Conservation (phyloP, 2,797 vertebrate genomes). For the Rhodeus uyekii region DNA sequence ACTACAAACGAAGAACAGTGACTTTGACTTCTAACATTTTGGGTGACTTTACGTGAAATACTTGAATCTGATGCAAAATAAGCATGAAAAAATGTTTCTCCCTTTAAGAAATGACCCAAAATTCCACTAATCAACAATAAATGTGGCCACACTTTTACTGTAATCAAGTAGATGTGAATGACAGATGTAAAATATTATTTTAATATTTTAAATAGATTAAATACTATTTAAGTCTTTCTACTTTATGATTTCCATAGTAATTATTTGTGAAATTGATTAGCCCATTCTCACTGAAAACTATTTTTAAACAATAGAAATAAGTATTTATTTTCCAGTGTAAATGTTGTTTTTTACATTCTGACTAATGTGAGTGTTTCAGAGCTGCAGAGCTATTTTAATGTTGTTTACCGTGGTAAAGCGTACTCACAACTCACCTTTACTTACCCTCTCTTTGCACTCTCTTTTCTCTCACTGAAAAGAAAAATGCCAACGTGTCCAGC, state of each 20-base stretch:
- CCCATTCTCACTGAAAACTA: not conserved
- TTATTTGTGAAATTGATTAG: not conserved
- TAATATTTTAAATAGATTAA: not conserved
- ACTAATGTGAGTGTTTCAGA: not conserved
- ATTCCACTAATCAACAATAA: no score
- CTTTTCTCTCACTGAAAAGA: conserved; percentile 45
- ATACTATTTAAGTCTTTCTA: not conserved
- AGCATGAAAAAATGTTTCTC: no score
- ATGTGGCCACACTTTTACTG: not conserved
- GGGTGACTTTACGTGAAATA: no score
- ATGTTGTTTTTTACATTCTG: not conserved
- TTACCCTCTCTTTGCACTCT: conserved; percentile 20
- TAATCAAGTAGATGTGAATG: not conserved
- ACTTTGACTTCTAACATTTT: no score
- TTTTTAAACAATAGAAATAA: not conserved
- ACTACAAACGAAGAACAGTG: no score
- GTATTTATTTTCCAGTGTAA: not conserved
- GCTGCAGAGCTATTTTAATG: not conserved
- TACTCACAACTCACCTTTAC: conserved; percentile 7
- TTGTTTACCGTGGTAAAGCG: not conserved
- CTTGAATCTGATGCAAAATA: no score
- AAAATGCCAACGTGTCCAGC: conserved; percentile 46
- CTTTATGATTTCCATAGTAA: not conserved
- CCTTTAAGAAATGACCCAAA: no score
- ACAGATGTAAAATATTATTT: not conserved